A percentile compares a stretch with the other conserved stretches of the same genome.
Conservation (phyloP, 2,888 invertebrate species). For the Mechanitis messenoides region DNA sequence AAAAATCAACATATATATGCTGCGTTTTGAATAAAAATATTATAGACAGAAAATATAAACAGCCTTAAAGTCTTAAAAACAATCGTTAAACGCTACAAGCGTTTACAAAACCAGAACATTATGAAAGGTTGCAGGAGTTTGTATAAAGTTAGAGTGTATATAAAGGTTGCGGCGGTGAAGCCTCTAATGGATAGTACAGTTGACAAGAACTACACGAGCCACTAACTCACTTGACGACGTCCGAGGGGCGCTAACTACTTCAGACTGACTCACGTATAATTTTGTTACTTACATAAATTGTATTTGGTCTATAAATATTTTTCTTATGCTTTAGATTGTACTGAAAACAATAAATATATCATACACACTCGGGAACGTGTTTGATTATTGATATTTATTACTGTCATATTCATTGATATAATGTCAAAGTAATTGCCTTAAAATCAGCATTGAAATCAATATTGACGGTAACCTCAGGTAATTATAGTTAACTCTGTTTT, state of each 20-base stretch:
- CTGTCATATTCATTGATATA: no score
- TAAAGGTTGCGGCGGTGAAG: slow-evolving; percentile 5
- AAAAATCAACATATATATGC: no score
- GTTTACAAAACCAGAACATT: background rate
- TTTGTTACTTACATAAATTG: slow-evolving; percentile 17
- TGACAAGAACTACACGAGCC: slow-evolving; percentile 19
- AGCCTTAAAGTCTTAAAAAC: no score
- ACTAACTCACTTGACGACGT: slow-evolving; percentile 22
- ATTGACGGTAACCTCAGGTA: no score
- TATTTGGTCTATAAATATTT: slow-evolving; percentile 2
- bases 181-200: slow-evolving; percentile 21
- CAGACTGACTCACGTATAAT: slow-evolving; percentile 21
- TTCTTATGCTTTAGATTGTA: background rate
- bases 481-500: no score
- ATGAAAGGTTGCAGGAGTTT: background rate
- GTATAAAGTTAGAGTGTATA: background rate
- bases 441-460: no score
- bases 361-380: no score
- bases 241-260: slow-evolving; percentile 18
- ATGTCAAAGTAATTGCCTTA: no score
- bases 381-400: no score
- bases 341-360: no score
- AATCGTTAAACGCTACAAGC: background rate
- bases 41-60: no score
- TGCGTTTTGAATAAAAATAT: no score